Evolutionary conservation across 2,113 vertebrate species (phyloP), one percentile per base, ranked within the genome.

Genomic region (Cariama cristata): DNA sequence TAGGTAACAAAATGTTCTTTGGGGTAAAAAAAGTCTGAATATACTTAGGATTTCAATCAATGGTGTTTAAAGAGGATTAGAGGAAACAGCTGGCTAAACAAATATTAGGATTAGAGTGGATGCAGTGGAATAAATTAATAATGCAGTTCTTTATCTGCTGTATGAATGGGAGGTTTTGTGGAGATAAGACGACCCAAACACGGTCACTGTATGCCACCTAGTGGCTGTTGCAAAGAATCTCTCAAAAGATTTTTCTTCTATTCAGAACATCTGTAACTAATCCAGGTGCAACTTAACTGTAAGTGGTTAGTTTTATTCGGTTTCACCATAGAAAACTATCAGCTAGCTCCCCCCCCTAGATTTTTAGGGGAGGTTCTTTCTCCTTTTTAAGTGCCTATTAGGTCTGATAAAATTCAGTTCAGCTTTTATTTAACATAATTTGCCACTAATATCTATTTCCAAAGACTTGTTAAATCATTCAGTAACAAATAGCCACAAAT

Each of bases 31-130:
- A 67, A 52, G 64, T 30, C 95, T 97, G 96, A 95, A 94, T 95
- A 95, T 97, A 90, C 92, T 98, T 89, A 95, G 96, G 90, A 97
- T 98, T 98, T 98, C 97, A 98, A 98, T 99, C 98, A 98, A 94
- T 95, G 95, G 85, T 97, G 93, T 98, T 98, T 98, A 98, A 98
- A 95, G 90, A 98, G 96, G 94, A 98, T 97, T 98, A 98, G 96
- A 97, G 98, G 98, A 98, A 98, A 98, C 98, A 99, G 98, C 98
- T 99, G 98, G 97, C 98, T 98, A 99, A 98, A 98, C 98, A 99
- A 99, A 98, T 98, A 99, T 98, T 98, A 98, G 97, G 94, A 94
- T 93, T 83, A 72, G 97, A 98, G 97, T 96, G 94, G 97, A 98
- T 96, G 89, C 94, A 84, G 97, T 93, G 94, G 95, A 98, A 98